A percentile compares a stretch with the other conserved stretches of the same genome.
These are phyloP conservation scores for Cheilinus undulatus DNA, from an alignment of 2,113 vertebrate species.

Conservation along the genomic window DNA sequence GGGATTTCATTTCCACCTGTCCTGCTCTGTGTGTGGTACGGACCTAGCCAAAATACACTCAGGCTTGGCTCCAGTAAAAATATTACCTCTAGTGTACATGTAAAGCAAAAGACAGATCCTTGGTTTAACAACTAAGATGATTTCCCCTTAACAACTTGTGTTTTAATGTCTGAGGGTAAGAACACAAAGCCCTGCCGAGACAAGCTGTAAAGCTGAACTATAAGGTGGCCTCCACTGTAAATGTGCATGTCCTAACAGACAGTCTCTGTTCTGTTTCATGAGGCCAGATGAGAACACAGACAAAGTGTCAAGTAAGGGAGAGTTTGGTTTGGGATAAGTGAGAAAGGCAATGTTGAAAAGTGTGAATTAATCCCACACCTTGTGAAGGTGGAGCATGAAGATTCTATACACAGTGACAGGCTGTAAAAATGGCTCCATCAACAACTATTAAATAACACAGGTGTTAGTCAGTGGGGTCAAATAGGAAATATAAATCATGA, in stretches of 20 bases:
- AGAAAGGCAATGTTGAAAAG: neutral
- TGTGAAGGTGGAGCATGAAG: neutral
- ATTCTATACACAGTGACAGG: neutral
- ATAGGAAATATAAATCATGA: neutral
- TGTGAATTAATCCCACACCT: slow-evolving; percentile 17
- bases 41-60: slow-evolving; percentile 48
- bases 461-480: neutral
- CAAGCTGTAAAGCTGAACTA: neutral
- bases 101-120: too few species aligned
- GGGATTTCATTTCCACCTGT: slow-evolving; percentile 71
- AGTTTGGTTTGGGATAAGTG: neutral
- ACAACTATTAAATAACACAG: neutral
- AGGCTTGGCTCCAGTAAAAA: slow-evolving; percentile 17
- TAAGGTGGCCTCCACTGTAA: neutral
- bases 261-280: neutral
- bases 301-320: neutral
- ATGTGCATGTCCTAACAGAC: neutral
- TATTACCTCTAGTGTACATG: slow-evolving; percentile 17
- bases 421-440: neutral
- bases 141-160: slow-evolving; percentile 2
- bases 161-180: neutral
- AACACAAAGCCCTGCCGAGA: neutral
- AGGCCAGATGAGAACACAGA: neutral
- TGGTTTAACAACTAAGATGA: neutral
- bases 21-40: slow-evolving; percentile 24